A percentile compares a stretch with the other conserved stretches of the same genome.
Conservation (phyloP, 1,140 invertebrate genomes). For the Colletes gigas region DNA sequence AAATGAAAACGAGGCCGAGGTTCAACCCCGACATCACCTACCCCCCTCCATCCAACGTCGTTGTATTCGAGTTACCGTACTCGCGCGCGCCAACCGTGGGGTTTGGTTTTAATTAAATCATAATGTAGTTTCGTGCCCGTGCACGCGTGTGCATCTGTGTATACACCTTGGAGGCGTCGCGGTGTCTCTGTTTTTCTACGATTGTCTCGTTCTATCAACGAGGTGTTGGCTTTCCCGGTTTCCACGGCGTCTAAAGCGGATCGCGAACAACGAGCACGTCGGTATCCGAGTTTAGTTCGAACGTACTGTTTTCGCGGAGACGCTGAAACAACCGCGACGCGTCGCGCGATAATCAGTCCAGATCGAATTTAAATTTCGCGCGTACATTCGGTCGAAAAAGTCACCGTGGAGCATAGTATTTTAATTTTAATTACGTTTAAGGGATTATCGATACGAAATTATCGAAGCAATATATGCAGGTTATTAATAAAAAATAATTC, state of each 20-base stretch:
- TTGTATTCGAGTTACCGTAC: slow-evolving; percentile 16
- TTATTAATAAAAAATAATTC: too few species aligned
- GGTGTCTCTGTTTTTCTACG: not conserved
- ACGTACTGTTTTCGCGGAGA: slow-evolving; percentile 24
- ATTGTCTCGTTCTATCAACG: not conserved
- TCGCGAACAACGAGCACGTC: not conserved
- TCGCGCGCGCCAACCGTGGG: slow-evolving; percentile 24
- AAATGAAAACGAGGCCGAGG: slow-evolving; percentile 48
- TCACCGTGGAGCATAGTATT: too few species aligned
- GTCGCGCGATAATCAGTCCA: not conserved
- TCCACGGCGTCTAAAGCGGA: slow-evolving; percentile 15
- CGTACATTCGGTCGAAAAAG: too few species aligned
- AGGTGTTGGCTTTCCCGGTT: not conserved
- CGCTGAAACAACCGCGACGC: slow-evolving; percentile 24
- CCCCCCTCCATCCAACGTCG: not conserved
- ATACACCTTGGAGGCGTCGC: not conserved
- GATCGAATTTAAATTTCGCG: too few species aligned
- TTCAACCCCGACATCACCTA: not conserved
- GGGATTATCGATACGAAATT: too few species aligned
- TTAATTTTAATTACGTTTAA: too few species aligned
- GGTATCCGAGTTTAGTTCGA: too few species aligned
- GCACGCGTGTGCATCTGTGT: not conserved
- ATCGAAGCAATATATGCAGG: too few species aligned
- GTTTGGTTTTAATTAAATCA: slow-evolving; percentile 67
- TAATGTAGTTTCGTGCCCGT: slow-evolving; percentile 51